phyloP scores from a whole-genome alignment of 2,113 vertebrate genomes.

The Lathamus discolor region DNA sequence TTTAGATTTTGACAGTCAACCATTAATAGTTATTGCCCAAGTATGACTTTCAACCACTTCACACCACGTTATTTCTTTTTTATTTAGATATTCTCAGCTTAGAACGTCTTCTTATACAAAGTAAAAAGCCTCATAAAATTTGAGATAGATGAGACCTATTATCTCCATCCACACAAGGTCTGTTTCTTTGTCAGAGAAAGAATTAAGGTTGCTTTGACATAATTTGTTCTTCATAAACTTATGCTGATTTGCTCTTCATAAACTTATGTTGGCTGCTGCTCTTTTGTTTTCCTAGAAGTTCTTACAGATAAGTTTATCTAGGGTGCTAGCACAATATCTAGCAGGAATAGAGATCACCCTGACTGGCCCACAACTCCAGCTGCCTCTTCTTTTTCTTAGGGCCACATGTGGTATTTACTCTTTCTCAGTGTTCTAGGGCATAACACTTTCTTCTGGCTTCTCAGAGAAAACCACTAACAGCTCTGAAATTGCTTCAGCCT shows the following conservation, averaged over 20 bases:
- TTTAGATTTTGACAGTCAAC: neutral
- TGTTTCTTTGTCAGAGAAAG: neutral
- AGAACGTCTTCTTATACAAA: neutral
- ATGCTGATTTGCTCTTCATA: too few species aligned
- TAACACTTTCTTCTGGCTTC: neutral
- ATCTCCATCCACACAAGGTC: neutral
- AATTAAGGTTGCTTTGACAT: neutral
- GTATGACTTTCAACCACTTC: neutral
- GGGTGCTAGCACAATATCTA: neutral
- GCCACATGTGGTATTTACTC: neutral
- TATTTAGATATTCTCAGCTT: neutral
- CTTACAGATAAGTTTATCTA: neutral
- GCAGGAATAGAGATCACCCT: neutral
- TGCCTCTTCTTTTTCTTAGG: neutral
- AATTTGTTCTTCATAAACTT: neutral
- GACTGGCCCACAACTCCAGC: neutral
- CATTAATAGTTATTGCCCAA: neutral
- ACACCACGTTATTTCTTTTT: neutral
- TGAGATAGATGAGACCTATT: neutral
- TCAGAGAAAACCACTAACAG: constrained; percentile 17
- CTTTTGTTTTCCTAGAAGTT: neutral
- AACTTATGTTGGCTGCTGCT: neutral
- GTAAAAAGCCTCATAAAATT: neutral
- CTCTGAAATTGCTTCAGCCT: constrained; percentile 21
- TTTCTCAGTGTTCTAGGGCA: neutral